A percentile compares a stretch with the other conserved stretches of the same genome.
phyloP scores from a whole-genome alignment of 2,113 vertebrate species.

The Podarcis cretensis region DNA sequence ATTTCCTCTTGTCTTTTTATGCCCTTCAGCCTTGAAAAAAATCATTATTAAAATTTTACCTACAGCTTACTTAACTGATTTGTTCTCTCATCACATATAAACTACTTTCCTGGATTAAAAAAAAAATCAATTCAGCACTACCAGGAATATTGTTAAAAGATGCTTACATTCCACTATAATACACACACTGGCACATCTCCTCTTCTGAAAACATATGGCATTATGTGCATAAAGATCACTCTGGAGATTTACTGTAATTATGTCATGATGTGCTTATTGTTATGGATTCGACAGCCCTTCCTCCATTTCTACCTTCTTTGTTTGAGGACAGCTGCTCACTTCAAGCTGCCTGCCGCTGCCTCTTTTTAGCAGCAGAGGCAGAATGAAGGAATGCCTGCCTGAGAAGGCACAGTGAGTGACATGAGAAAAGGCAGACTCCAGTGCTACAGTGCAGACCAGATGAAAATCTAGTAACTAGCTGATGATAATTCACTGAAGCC shows the following conservation, averaged over 20 bases:
- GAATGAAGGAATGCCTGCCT: slow-evolving; percentile 71
- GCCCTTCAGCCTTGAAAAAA: slow-evolving; percentile 33
- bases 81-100: slow-evolving; percentile 50
- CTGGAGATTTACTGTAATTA: slow-evolving; percentile 73
- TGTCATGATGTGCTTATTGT: slow-evolving; percentile 72
- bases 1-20: slow-evolving; percentile 23
- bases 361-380: slow-evolving; percentile 56
- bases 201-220: slow-evolving; percentile 71
- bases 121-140: slow-evolving; percentile 59
- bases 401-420: slow-evolving; percentile 54
- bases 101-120: slow-evolving; percentile 64
- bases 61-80: slow-evolving; percentile 39
- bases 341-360: slow-evolving; percentile 68
- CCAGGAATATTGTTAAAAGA: slow-evolving; percentile 53
- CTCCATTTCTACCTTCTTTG: slow-evolving; percentile 74
- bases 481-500: slow-evolving; percentile 68
- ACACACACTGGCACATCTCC: slow-evolving; percentile 35
- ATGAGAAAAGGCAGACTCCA: not conserved
- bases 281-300: slow-evolving; percentile 63
- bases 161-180: slow-evolving; percentile 44
- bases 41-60: slow-evolving; percentile 48
- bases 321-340: slow-evolving; percentile 74
- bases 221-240: slow-evolving; percentile 63
- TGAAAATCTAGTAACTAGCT: slow-evolving; percentile 69
- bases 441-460: slow-evolving; percentile 41